Conservation (phyloP, 2,888 invertebrate species). For the Cantharis lateralis region DNA sequence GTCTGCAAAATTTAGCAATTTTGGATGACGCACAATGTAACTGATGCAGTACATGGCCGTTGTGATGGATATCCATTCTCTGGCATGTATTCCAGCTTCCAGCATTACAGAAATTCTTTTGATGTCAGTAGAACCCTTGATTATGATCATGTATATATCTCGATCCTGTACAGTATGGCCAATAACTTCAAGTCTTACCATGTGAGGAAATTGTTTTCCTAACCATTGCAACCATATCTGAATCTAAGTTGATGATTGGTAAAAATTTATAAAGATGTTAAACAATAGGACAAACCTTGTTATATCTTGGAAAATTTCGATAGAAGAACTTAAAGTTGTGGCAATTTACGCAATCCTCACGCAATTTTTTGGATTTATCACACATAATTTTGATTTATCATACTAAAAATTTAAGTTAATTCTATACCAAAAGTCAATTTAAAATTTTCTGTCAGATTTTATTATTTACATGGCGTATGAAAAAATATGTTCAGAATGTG, state of each 20-base stretch:
- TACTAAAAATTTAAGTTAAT: background rate
- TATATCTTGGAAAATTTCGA: constrained; percentile 28
- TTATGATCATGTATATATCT: constrained; percentile 33
- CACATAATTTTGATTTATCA: background rate
- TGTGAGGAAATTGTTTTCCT: constrained; percentile 18
- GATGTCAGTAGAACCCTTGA: constrained; percentile 13
- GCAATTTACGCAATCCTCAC: background rate
- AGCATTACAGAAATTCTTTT: constrained; percentile 26
- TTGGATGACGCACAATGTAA: constrained; percentile 24
- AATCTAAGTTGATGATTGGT: background rate
- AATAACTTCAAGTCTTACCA: constrained; percentile 31
- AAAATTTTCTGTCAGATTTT: background rate
- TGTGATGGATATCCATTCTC: constrained; percentile 37
- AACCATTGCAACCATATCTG: constrained; percentile 4
- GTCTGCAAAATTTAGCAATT: constrained; percentile 30
- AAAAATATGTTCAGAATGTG: no score
- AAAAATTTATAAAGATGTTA: background rate
- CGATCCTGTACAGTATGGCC: constrained; percentile 32
- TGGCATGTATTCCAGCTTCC: constrained; percentile 39
- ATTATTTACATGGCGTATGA: background rate
- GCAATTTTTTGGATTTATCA: background rate
- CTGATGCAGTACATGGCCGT: constrained; percentile 35
- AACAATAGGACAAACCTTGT: constrained; percentile 9
- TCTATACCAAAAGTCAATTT: background rate
- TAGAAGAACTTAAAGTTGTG: background rate